Evolutionary conservation across 35 echinoderm and acorn worm species (phyloP), one percentile per base, ranked within the genome.

Genomic region (Amphiura filiformis): DNA sequence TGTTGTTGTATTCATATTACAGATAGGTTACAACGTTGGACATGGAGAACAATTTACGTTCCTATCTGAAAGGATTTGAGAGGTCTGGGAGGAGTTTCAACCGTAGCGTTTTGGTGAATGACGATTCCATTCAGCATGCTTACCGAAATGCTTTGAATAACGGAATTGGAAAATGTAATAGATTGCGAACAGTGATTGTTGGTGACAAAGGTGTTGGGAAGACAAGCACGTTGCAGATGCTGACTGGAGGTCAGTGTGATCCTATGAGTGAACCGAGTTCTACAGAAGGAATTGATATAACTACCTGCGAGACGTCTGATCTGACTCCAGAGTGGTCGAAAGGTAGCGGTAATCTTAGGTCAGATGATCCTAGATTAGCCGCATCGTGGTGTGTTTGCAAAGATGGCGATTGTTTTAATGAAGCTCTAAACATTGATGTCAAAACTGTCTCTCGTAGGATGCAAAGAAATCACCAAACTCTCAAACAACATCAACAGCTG

Each of bases 151-250:
- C 83, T 20, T 31, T 85, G 31, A 39, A 65, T 0, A 18, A 23
- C 7, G 83, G 83, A 14, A 34, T 31, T 5, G 14, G 35, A 23
- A 31, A 34, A 22, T 85, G 83, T 34, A 85, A 85, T 70, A 31
- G 83, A 36, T 37, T 65, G 13, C 34, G 83, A 35, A 70, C 65
- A 56, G 15, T 85, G 12, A 85, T 61, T 28, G 39, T 85, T 85
- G 83, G 83, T 1, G 83, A 85, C 23, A 85, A 85, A 36, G 83
- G 83, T 14, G 83, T 85, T 1, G 83, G 83, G 34, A 85, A 85
- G 34, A 65, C 83, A 44, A 85, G 83, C 26, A 64, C 56, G 37
- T 40, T 85, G 37, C 44, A 85, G 33, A 65, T 65, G 47, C 83
- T 85, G n/a, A 33, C 35, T 13, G 83, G 83, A 14, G 56, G 64